These are phyloP conservation scores for Ryuthela nishihirai DNA, from an alignment of 2,888 invertebrate genomes.

Conservation along the genomic window DNA sequence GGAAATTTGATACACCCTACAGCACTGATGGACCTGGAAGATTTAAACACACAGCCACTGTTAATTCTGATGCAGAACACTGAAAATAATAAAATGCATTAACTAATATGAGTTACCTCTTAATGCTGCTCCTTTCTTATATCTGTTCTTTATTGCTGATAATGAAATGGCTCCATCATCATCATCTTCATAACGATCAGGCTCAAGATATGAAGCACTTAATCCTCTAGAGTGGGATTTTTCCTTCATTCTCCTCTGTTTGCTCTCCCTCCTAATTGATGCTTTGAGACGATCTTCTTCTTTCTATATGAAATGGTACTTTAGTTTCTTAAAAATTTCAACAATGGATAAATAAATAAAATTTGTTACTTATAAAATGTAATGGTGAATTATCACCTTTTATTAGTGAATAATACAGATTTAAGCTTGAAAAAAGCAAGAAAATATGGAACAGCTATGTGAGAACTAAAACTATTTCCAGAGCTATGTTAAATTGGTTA, in stretches of 20 bases:
- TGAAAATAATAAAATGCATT: too few species aligned
- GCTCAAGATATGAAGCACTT: slow-evolving; percentile 57
- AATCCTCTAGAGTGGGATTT: slow-evolving; percentile 54
- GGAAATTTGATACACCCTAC: too few species aligned
- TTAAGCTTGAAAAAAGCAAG: neutral
- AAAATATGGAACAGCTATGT: too few species aligned
- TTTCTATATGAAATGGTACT: slow-evolving; percentile 67
- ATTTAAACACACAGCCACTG: too few species aligned
- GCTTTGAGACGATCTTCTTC: slow-evolving; percentile 94
- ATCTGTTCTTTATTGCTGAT: slow-evolving; percentile 90
- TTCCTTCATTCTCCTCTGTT: slow-evolving; percentile 59
- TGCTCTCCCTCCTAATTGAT: slow-evolving; percentile 69
- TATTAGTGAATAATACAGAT: neutral
- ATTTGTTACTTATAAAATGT: too few species aligned
- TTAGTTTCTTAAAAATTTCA: too few species aligned
- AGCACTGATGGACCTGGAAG: too few species aligned
- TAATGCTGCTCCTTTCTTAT: slow-evolving; percentile 62
- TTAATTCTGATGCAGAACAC: too few species aligned
- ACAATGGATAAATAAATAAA: too few species aligned
- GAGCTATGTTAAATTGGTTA: too few species aligned
- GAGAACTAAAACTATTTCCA: too few species aligned
- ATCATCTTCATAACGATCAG: slow-evolving; percentile 66
- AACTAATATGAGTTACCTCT: slow-evolving; percentile 9
- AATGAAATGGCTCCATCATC: slow-evolving; percentile 90
- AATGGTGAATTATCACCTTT: too few species aligned